Evolutionary conservation across 2,113 vertebrate genomes (phyloP).

Genomic region (Mionectes macconnelli): DNA sequence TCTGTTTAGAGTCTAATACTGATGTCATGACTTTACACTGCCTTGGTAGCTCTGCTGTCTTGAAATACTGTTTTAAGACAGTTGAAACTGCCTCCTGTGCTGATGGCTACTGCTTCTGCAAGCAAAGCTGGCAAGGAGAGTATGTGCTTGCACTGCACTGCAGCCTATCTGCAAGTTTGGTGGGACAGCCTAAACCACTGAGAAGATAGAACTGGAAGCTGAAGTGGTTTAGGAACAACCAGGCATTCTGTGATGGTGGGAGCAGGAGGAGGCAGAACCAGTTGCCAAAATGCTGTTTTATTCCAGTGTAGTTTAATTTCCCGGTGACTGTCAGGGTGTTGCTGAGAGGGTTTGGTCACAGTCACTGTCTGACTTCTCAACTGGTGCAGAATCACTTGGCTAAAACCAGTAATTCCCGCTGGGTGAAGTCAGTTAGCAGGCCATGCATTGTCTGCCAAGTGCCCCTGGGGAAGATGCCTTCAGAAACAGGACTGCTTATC

Average conservation of each 20-base stretch:
- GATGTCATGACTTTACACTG: not conserved
- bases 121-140: not conserved
- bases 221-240: not conserved
- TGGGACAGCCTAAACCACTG: not conserved
- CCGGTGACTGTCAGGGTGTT: not conserved
- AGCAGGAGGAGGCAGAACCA: not conserved
- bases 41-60: not conserved
- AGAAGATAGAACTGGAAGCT: not conserved
- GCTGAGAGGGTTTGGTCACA: not conserved
- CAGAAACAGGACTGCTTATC: not conserved
- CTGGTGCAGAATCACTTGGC: not conserved
- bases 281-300: not conserved
- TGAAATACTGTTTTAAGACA: not conserved
- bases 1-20: not conserved
- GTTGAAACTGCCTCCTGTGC: not conserved
- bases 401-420: not conserved
- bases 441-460: not conserved
- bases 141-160: not conserved
- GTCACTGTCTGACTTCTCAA: not conserved
- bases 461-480: constrained; percentile 17
- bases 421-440: not conserved
- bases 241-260: not conserved
- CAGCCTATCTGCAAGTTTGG: not conserved
- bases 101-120: not conserved
- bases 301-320: not conserved